These are phyloP conservation scores for Drosophila infuscata DNA, from an alignment of 2,888 invertebrate genomes.

Conservation along the genomic window DNA sequence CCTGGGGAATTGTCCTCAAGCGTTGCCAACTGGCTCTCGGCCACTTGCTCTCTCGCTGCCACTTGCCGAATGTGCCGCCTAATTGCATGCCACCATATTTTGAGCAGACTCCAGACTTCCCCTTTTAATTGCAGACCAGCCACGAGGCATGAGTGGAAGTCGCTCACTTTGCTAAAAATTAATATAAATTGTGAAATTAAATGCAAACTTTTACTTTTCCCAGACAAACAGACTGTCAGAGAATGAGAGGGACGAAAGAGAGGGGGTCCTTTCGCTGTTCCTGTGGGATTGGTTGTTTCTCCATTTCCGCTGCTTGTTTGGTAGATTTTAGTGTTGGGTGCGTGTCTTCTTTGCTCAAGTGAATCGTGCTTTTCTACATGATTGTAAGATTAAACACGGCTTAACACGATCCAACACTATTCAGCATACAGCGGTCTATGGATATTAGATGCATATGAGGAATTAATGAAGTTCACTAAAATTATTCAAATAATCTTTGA, in stretches of 20 bases:
- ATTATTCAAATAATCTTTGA: background rate
- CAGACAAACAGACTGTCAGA: conserved; percentile 22
- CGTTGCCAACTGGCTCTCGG: conserved; percentile 28
- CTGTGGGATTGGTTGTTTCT: conserved; percentile 10
- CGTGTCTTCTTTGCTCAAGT: background rate
- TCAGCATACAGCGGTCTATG: background rate
- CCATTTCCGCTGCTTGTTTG: conserved; percentile 17
- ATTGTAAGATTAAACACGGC: background rate
- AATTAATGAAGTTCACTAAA: background rate
- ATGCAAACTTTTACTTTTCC: conserved; percentile 71
- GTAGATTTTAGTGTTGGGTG: conserved; percentile 1
- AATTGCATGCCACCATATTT: conserved; percentile 73
- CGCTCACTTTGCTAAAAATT: conserved; percentile 62
- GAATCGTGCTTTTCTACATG: background rate
- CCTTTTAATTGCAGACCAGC: conserved; percentile 42
- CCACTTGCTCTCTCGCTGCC: conserved; percentile 21
- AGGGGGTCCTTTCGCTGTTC: background rate
- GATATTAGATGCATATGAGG: background rate
- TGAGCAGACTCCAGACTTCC: conserved; percentile 31
- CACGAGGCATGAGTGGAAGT: background rate
- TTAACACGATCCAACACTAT: background rate
- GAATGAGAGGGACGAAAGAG: background rate
- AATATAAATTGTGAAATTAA: conserved; percentile 79
- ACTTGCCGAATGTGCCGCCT: conserved; percentile 61
- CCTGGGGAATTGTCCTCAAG: conserved; percentile 47